These are phyloP conservation scores for Bettongia penicillata DNA, from an alignment of 2,113 vertebrate species.

Conservation along the genomic window DNA sequence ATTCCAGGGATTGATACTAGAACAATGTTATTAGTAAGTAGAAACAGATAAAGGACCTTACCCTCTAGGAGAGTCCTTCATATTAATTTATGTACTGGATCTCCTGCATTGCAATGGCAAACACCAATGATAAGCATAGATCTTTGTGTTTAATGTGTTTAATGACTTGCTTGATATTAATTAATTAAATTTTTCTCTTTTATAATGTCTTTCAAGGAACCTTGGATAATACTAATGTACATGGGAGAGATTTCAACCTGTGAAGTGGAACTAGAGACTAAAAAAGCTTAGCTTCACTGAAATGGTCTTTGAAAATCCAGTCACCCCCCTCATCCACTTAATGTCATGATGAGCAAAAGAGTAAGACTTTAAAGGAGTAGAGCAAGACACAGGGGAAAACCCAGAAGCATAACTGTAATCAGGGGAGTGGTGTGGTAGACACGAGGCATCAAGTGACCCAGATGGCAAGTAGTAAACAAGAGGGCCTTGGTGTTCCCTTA, in stretches of 20 bases:
- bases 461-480: not conserved
- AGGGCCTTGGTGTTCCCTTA: not conserved
- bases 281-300: not conserved
- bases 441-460: not conserved
- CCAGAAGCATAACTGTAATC: constrained; percentile 2
- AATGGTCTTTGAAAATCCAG: not conserved
- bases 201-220: not conserved
- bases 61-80: not conserved
- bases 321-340: no score
- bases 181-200: not conserved
- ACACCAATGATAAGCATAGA: not conserved
- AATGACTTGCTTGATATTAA: not conserved
- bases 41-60: not conserved
- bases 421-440: constrained; percentile 11
- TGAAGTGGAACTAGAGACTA: not conserved
- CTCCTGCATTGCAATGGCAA: not conserved
- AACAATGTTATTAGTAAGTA: not conserved
- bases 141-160: no score
- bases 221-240: not conserved
- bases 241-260: not conserved
- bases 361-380: not conserved
- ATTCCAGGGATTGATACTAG: not conserved
- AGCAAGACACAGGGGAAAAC: not conserved
- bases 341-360: not conserved
- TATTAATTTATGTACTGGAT: not conserved